Base-by-base conservation (phyloP, 1,140 invertebrate genomes). In the Euglossa dilemma region DNA sequence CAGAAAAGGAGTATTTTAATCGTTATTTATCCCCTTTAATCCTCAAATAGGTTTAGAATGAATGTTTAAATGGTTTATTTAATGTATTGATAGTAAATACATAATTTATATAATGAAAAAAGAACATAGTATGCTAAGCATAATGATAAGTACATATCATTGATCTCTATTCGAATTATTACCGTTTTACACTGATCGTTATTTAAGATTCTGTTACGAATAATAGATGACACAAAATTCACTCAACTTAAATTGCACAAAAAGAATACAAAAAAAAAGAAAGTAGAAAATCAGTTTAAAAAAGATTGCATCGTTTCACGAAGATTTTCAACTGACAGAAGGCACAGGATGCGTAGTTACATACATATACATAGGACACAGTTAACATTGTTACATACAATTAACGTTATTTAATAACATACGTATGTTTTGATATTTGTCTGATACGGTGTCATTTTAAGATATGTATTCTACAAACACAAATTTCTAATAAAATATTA, bases 11-110 rank as follows among this genome's bases (percentile, higher is more conserved):
- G 28, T 7, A 45, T 70, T 6, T 80, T 36, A 12, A 28, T 74
- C n/a, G 11, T 57, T 52, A 75, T 50, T 16, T n/a, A n/a, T n/a
- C 28, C 23, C 18, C 5, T 47, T 6, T 43, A 57, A 43, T 28
- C 5, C 20, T 50, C 0, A 50, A 20, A 47, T 28, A 47, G 3
- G 20, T 25, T 25, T 45, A 14, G 16, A 28, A 57, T 61, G 16
- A 14, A 20, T 63, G 45, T 77, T 84, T 81, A 75, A 87, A 81
- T 85, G 84, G 28, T 92, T 90, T 92, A 92, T 91, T 91, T 89
- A 69, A 86, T 82, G 81, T 77, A 78, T 61, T 64, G 20, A 25
- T 86, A 86, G 89, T 91, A 91, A 89, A 90, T 91, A 91, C 88
- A 90, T 77, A 59, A 84, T 69, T 70, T 76, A 52, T 54, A 45